Conservation (phyloP, 1,140 invertebrate species). For the Dreissena rostriformis region DNA sequence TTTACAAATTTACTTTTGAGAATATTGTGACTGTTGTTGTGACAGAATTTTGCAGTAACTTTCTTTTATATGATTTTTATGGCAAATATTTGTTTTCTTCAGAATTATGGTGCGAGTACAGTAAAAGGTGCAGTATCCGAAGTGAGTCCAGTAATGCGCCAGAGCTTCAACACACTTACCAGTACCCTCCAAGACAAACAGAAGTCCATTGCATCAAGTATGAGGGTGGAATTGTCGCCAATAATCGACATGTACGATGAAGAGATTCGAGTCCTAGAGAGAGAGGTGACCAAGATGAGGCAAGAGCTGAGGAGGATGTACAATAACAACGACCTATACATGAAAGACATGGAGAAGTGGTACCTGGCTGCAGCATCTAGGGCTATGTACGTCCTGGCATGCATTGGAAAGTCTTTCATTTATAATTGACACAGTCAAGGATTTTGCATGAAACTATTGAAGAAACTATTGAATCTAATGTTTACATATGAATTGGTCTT, state of each 20-base stretch:
- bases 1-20: no score
- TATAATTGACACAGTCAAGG: no score
- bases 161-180: slow-evolving; percentile 48
- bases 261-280: slow-evolving; percentile 57
- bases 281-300: slow-evolving; percentile 56
- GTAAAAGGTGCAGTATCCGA: slow-evolving; percentile 49
- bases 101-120: slow-evolving; percentile 39
- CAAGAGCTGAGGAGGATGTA: slow-evolving; percentile 66
- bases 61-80: no score
- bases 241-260: slow-evolving; percentile 54
- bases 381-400: no score
- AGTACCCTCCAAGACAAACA: slow-evolving; percentile 63
- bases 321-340: slow-evolving; percentile 67
- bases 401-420: no score
- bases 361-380: no score
- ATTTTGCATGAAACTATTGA: no score
- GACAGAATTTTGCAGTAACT: no score
- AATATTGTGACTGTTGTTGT: no score
- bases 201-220: slow-evolving; percentile 59
- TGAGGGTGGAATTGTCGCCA: slow-evolving; percentile 65
- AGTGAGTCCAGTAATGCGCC: slow-evolving; percentile 44
- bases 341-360: slow-evolving; percentile 60
- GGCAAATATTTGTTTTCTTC: slow-evolving; percentile 10
- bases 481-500: no score
- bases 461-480: no score